Conservation (phyloP, 2,888 invertebrate species). For the Tiliacea citrago region DNA sequence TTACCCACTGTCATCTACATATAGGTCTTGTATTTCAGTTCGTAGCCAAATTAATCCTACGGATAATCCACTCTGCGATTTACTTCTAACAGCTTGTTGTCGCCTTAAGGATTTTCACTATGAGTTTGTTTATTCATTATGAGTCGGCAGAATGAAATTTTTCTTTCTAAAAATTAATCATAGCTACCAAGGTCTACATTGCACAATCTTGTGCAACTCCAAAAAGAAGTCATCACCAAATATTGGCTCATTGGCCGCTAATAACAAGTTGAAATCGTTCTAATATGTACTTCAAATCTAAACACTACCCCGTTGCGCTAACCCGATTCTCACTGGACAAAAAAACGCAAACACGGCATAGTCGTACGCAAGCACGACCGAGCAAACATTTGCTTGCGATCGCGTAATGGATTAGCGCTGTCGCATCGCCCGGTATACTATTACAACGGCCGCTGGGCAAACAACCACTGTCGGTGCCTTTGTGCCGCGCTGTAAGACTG, state of each 20-base stretch:
- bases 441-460: conserved; percentile 75
- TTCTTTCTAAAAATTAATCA: not conserved
- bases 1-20: not conserved
- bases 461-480: conserved; percentile 72
- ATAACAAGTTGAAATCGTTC: conserved; percentile 41
- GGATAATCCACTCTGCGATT: not conserved
- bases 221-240: conserved; percentile 19
- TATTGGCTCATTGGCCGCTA: conserved; percentile 24
- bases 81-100: not conserved
- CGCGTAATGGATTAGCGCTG: conserved; percentile 85
- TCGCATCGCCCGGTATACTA: conserved; percentile 76
- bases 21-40: not conserved
- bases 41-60: not conserved
- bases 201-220: conserved; percentile 29
- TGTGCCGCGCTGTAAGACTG: conserved; percentile 52
- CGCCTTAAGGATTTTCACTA: not conserved
- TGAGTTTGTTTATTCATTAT: not conserved
- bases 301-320: conserved; percentile 62
- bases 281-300: conserved; percentile 62
- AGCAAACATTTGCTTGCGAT: conserved; percentile 74
- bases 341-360: conserved; percentile 74
- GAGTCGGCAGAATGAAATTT: not conserved
- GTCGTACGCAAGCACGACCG: conserved; percentile 75
- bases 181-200: conserved; percentile 15
- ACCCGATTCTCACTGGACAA: conserved; percentile 63